Evolutionary conservation across 2,888 invertebrate genomes (phyloP), one percentile per base, ranked within the genome.

Genomic region (Auanema freiburgensis): DNA sequence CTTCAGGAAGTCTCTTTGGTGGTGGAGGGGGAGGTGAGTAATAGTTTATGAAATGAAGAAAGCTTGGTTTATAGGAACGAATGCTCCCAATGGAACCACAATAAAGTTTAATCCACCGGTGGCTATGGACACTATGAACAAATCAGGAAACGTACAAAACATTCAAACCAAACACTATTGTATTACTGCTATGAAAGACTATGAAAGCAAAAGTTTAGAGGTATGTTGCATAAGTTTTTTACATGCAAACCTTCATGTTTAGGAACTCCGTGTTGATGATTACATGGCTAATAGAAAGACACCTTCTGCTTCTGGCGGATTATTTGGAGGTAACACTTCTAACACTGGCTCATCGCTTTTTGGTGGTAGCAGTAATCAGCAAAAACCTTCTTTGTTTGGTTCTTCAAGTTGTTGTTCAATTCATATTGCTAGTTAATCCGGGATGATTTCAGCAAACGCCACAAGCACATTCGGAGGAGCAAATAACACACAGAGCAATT

Each of bases 171-270:
- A 92, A 78, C 93, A 95, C 84, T 92, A 95, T 84, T 96, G 96
- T 84, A 96, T 98, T 66, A 94, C 94, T 0, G 93, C 93, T 64
- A 98, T 98, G 98, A 94, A 95, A 87, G 95, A 97, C 84, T 99
- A 97, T 84, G 96, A 97, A 83, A 85, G 84, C 55, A 98, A 97
- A 85, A 93, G 93, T 0, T 85, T 97, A 24, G 98, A 98, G 85
- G 87, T 84, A 18, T 10, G 64, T 46, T 55, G 16, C 8, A 16
- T 46, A 12, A 33, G 41, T 18, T 42, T 55, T n/a, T 33, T 40
- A 10, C 5, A 11, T 12, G 4, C 49, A 18, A 41, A 54, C n/a
- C 52, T 59, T 25, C 33, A 33, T 64, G 44, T 74, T 76, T 74
- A 87, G 86, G 98, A 98, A 84, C 86, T 98, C 4, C 89, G 97